phyloP scores from a whole-genome alignment of 2,113 vertebrate genomes.

The Centropus bengalensis region DNA sequence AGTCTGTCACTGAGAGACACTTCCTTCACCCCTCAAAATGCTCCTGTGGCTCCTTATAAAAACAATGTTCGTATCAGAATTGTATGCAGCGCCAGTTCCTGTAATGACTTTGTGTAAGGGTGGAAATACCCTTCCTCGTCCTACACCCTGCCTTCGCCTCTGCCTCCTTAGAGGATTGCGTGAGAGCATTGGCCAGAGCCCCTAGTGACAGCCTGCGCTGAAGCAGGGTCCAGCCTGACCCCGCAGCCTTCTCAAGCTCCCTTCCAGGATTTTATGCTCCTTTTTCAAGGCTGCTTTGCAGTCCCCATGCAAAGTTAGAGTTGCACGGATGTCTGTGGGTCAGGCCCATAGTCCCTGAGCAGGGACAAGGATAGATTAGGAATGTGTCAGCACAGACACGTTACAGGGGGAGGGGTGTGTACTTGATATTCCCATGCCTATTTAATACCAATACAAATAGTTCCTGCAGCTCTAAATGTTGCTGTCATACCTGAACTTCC shows the following conservation, averaged over 20 bases:
- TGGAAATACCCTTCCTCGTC: background rate
- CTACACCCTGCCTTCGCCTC: background rate
- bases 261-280: background rate
- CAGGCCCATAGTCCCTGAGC: background rate
- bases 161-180: background rate
- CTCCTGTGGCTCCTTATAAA: background rate
- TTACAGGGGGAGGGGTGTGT: too few species aligned
- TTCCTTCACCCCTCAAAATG: background rate
- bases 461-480: background rate
- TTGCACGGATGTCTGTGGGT: background rate
- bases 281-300: background rate
- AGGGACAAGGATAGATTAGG: background rate
- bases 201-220: background rate
- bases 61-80: rapidly evolving
- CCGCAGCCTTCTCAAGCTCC: background rate
- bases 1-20: background rate
- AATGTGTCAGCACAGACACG: background rate
- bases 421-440: background rate
- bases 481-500: background rate
- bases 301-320: too few species aligned
- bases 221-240: background rate
- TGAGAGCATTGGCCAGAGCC: background rate
- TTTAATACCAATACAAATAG: rapidly evolving
- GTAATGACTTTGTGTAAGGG: background rate
- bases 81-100: background rate